A percentile compares a stretch with the other conserved stretches of the same genome.
Evolutionary conservation across 2,113 vertebrate species (phyloP).

Genomic region (Bettongia penicillata): DNA sequence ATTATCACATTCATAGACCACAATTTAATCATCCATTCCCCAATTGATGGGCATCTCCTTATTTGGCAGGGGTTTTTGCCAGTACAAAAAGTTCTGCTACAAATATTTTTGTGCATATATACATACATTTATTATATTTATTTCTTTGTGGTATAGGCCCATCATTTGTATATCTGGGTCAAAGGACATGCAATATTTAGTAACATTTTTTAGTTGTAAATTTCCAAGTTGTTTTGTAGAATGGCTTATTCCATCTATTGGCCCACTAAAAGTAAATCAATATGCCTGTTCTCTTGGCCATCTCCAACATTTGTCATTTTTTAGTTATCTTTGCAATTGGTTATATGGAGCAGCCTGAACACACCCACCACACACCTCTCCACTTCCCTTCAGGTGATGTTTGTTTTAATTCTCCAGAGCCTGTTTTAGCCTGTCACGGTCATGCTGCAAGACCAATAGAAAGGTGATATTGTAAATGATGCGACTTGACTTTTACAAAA

Average conservation of each 20-base stretch:
- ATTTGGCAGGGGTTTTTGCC: neutral
- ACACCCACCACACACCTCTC: neutral
- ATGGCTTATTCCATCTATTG: neutral
- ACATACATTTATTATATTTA: too few relatives aligned
- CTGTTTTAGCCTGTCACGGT: neutral
- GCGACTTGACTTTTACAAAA: neutral
- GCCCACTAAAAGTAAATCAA: neutral
- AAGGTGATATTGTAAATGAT: neutral
- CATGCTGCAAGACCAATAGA: neutral
- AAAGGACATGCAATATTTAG: too few relatives aligned
- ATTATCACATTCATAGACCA: neutral
- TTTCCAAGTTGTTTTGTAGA: neutral
- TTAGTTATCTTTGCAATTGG: neutral
- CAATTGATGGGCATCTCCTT: neutral
- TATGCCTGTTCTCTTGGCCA: neutral
- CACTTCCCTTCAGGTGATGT: neutral
- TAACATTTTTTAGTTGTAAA: too few relatives aligned
- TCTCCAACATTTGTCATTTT: neutral
- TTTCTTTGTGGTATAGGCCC: too few relatives aligned
- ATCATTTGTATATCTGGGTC: too few relatives aligned
- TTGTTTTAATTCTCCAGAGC: neutral
- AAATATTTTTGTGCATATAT: neutral
- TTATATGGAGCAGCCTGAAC: neutral
- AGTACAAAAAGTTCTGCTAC: neutral
- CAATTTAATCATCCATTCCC: neutral